A percentile compares a stretch with the other conserved stretches of the same genome.
phyloP scores from a whole-genome alignment of 2,888 invertebrate genomes.

The Chaetogeoica ovagalla region DNA sequence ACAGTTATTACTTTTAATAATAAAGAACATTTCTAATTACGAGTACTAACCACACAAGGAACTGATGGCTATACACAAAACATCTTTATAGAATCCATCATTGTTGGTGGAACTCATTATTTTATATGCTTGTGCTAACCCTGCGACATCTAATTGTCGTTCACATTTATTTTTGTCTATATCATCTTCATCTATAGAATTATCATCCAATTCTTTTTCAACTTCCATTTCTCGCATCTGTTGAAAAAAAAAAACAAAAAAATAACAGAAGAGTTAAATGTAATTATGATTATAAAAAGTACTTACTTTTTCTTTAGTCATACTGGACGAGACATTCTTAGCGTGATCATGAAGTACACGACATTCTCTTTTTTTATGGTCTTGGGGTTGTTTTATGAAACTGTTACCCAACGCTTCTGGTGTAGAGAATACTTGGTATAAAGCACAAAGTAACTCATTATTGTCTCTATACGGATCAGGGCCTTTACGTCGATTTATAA shows the following conservation, averaged over 20 bases:
- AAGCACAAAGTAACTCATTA: constrained; percentile 72
- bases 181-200: constrained; percentile 14
- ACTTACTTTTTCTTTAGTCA: constrained; percentile 72
- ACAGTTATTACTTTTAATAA: neutral
- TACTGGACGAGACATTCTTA: constrained; percentile 63
- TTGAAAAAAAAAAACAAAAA: neutral
- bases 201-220: constrained; percentile 43
- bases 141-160: constrained; percentile 68
- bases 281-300: neutral
- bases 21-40: neutral
- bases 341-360: constrained; percentile 61
- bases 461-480: constrained; percentile 70
- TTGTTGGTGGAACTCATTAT: constrained; percentile 58
- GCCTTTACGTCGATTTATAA: constrained; percentile 69
- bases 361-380: constrained; percentile 1
- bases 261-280: constrained; percentile 1
- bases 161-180: neutral
- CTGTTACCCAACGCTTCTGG: constrained; percentile 73
- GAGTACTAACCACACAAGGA: constrained; percentile 46
- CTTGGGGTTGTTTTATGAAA: constrained; percentile 64
- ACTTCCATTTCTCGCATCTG: constrained; percentile 45
- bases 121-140: constrained; percentile 72
- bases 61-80: constrained; percentile 36
- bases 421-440: constrained; percentile 76
- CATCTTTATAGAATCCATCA: constrained; percentile 32